These are phyloP conservation scores for Pseudopleuronectes americanus DNA, from an alignment of 2,797 vertebrate genomes.

Conservation along the genomic window DNA sequence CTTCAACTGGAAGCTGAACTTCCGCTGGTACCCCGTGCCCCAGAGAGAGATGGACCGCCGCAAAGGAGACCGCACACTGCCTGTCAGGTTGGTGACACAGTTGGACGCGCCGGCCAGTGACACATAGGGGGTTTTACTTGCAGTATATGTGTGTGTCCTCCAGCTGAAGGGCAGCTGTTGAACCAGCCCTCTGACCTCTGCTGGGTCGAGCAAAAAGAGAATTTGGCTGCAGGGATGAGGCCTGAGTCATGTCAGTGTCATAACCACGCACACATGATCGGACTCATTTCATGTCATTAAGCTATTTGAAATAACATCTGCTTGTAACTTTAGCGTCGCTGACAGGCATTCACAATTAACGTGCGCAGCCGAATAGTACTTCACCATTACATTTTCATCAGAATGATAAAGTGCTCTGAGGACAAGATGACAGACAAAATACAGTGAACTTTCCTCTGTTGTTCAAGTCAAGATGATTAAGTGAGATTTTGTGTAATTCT, in stretches of 20 bases:
- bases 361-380: background rate
- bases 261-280: slow-evolving; percentile 5
- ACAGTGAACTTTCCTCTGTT: slow-evolving; percentile 20
- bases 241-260: slow-evolving; percentile 1
- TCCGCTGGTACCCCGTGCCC: slow-evolving; percentile 98
- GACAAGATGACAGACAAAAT: slow-evolving; percentile 11
- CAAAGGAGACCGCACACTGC: slow-evolving; percentile 96
- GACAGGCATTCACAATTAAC: background rate
- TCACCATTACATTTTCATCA: slow-evolving; percentile 28
- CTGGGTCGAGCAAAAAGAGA: slow-evolving; percentile 20
- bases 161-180: slow-evolving; percentile 3
- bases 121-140: background rate
- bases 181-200: slow-evolving; percentile 14
- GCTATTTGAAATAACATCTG: slow-evolving; percentile 15
- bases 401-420: too few species aligned
- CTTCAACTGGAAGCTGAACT: slow-evolving; percentile 99
- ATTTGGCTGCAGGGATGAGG: slow-evolving; percentile 8
- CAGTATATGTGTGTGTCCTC: background rate
- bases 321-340: background rate
- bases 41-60: slow-evolving; percentile 98
- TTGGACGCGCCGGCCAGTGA: background rate
- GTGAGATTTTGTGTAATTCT: slow-evolving; percentile 19
- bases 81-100: slow-evolving; percentile 84
- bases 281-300: slow-evolving; percentile 5
- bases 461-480: slow-evolving; percentile 22